Conservation (phyloP, 2,797 vertebrate species). For the Helarctos malayanus region DNA sequence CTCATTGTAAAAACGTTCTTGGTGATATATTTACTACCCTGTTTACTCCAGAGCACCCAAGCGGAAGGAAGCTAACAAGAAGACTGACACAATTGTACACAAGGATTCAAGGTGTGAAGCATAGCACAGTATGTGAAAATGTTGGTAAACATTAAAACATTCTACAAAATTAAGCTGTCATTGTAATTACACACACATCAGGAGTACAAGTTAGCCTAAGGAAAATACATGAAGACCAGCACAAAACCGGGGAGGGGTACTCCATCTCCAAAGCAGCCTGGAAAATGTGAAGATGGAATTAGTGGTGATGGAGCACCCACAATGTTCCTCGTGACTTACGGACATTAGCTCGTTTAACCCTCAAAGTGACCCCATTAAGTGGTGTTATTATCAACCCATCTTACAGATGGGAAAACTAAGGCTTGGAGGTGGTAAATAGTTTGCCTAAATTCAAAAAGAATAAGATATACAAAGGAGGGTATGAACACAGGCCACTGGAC, state of each 20-base stretch:
- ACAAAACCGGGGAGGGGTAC: neutral
- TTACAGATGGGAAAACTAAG: slow-evolving; percentile 15
- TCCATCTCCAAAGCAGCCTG: neutral
- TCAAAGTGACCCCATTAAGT: neutral
- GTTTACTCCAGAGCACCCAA: neutral
- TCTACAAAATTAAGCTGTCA: slow-evolving; percentile 51
- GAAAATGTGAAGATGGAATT: neutral
- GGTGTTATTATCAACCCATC: neutral
- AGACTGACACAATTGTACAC: neutral
- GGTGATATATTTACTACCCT: neutral
- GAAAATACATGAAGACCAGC: slow-evolving; percentile 37
- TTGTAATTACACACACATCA: slow-evolving; percentile 25
- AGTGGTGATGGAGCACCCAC: neutral
- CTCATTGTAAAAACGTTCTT: neutral
- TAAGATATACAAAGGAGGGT: neutral
- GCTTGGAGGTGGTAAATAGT: slow-evolving; percentile 1
- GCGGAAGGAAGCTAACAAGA: neutral
- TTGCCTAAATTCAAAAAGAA: slow-evolving; percentile 37
- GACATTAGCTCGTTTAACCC: neutral
- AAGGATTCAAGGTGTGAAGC: neutral
- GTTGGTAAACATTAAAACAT: slow-evolving; percentile 28
- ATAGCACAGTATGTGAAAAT: neutral
- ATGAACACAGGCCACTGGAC: neutral
- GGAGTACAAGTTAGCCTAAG: slow-evolving; percentile 47
- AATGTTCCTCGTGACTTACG: slow-evolving; percentile 12